Percentiles rank a stretch among this genome's conserved stretches.
Conservation (phyloP, 2,113 vertebrate genomes). For the Machaerirhynchus nigripectus region DNA sequence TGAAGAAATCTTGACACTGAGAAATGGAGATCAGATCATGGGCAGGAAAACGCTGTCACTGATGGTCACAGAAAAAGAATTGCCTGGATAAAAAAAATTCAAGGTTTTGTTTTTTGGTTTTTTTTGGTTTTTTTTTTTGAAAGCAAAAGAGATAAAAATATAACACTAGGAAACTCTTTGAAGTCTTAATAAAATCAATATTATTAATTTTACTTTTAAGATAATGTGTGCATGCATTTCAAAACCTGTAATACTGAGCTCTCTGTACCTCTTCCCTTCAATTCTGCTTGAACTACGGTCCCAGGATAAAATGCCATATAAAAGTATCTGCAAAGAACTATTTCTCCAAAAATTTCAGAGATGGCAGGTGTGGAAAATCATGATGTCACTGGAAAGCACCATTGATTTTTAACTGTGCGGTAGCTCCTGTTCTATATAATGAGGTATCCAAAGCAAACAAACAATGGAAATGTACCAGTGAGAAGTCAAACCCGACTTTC, state of each 20-base stretch:
- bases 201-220: neutral
- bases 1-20: neutral
- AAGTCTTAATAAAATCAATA: neutral
- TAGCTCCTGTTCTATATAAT: neutral
- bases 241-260: neutral
- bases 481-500: conserved; percentile 50
- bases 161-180: neutral
- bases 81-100: neutral
- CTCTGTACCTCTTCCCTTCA: neutral
- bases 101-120: neutral
- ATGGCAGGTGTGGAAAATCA: neutral
- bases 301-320: neutral
- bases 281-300: neutral
- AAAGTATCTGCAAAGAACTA: neutral
- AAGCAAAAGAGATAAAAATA: neutral
- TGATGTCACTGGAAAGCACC: neutral
- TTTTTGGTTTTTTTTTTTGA: too few species aligned
- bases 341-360: neutral
- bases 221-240: neutral
- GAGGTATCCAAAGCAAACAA: conserved; percentile 25
- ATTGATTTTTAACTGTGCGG: neutral
- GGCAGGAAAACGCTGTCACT: neutral
- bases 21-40: neutral
- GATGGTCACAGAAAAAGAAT: neutral
- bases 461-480: conserved; percentile 50